Percentiles rank a stretch among this genome's conserved stretches.
Conservation (phyloP, 1,140 invertebrate genomes). For the Halictus rubicundus region DNA sequence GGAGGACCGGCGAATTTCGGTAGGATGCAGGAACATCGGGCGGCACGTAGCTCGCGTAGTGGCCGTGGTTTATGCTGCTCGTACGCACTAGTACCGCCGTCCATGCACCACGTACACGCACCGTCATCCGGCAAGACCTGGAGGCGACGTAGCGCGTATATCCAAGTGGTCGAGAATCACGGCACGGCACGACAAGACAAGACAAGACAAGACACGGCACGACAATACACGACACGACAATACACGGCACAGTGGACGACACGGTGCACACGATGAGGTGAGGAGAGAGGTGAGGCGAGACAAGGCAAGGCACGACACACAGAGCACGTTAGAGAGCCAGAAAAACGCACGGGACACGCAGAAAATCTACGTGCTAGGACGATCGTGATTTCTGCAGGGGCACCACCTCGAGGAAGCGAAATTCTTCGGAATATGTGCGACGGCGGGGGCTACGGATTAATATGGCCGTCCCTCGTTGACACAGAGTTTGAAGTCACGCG, state of each 20-base stretch:
- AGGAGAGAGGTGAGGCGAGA: background rate
- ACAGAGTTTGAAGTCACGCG: conserved; percentile 65
- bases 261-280: background rate
- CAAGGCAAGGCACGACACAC: conserved; percentile 1
- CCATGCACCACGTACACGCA: conserved; percentile 51
- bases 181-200: background rate
- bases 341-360: conserved; percentile 8
- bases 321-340: conserved; percentile 2
- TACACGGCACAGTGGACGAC: background rate
- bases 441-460: conserved; percentile 71
- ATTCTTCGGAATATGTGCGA: conserved; percentile 42
- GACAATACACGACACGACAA: background rate
- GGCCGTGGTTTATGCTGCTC: conserved; percentile 40
- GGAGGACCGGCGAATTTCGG: conserved; percentile 57
- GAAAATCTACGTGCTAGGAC: conserved; percentile 9
- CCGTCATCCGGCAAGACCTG: conserved; percentile 57
- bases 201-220: background rate
- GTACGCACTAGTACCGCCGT: conserved; percentile 48
- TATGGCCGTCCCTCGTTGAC: conserved; percentile 76
- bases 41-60: conserved; percentile 55
- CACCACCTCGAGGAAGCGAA: conserved; percentile 31
- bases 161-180: conserved; percentile 32
- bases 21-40: conserved; percentile 64
- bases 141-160: conserved; percentile 19
- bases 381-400: background rate